Conservation (phyloP, 2,888 invertebrate genomes). For the Allacma fusca region DNA sequence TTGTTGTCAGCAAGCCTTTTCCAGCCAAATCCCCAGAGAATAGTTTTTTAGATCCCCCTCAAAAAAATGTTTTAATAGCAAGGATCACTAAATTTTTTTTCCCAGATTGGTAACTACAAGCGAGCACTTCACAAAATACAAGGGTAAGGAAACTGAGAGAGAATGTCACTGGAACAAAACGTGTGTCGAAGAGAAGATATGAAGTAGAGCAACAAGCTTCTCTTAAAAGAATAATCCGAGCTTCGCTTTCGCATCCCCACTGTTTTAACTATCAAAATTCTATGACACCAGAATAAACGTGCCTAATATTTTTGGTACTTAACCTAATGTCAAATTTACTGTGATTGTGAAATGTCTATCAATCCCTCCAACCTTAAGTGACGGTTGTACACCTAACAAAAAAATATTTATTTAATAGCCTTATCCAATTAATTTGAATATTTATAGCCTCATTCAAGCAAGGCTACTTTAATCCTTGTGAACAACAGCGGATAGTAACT, state of each 20-base stretch:
- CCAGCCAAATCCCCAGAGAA: neutral
- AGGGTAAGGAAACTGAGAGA: neutral
- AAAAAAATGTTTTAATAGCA: neutral
- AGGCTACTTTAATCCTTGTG: too few species aligned
- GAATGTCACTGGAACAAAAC: conserved; percentile 16
- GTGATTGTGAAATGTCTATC: too few species aligned
- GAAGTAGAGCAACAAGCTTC: conserved; percentile 42
- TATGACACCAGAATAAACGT: neutral
- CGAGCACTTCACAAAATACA: neutral
- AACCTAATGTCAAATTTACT: too few species aligned
- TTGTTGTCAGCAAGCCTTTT: neutral
- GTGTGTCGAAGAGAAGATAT: conserved; percentile 37
- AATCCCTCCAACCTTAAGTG: too few species aligned
- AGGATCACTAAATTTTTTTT: neutral
- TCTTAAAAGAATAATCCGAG: conserved; percentile 34
- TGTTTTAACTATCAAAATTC: neutral
- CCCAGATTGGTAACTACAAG: neutral
- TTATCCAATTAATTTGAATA: too few species aligned
- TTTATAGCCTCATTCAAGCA: too few species aligned
- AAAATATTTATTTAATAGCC: too few species aligned
- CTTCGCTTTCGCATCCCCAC: conserved; percentile 33
- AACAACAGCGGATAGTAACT: too few species aligned
- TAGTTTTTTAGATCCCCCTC: neutral
- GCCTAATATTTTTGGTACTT: too few species aligned
- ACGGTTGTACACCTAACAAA: too few species aligned